Evolutionary conservation across 1,140 invertebrate species (phyloP).

Genomic region (Trichogramma pretiosum): DNA sequence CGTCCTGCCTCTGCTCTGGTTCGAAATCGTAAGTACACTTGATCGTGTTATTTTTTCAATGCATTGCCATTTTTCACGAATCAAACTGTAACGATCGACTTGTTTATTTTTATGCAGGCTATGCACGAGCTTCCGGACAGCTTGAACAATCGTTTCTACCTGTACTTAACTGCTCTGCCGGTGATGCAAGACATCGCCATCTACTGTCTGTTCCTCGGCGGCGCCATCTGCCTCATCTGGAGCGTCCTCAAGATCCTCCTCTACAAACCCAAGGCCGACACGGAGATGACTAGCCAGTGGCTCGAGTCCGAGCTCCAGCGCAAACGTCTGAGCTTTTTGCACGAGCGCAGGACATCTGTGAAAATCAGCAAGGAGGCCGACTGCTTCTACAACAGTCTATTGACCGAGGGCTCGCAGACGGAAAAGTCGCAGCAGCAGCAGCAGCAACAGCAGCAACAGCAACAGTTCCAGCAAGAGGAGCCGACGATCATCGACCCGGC

Average conservation of each 20-base stretch:
- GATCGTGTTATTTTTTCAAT: neutral
- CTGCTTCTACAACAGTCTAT: constrained; percentile 39
- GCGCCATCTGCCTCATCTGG: constrained; percentile 45
- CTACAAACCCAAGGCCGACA: constrained; percentile 28
- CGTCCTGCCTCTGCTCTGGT: constrained; percentile 68
- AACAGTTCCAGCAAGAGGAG: neutral
- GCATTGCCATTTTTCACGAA: neutral
- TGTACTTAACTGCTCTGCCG: constrained; percentile 64
- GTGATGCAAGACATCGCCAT: constrained; percentile 48
- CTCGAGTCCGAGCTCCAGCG: constrained; percentile 29
- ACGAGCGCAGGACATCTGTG: constrained; percentile 27
- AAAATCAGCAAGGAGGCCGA: constrained; percentile 36
- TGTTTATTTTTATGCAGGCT: constrained; percentile 44
- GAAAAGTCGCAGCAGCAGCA: neutral
- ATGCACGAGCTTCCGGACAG: constrained; percentile 56
- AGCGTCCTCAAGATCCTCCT: constrained; percentile 39
- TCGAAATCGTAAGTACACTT: constrained; percentile 80
- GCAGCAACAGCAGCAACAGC: too few species aligned
- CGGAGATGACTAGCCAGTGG: constrained; percentile 24
- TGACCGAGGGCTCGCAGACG: constrained; percentile 29
- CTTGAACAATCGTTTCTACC: constrained; percentile 55
- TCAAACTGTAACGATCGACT: too few species aligned
- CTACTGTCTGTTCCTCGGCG: constrained; percentile 51
- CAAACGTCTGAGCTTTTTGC: constrained; percentile 29
- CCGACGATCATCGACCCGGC: constrained; percentile 10